These are phyloP conservation scores for Blennius ocellaris DNA, from an alignment of 2,113 vertebrate species.

Conservation along the genomic window DNA sequence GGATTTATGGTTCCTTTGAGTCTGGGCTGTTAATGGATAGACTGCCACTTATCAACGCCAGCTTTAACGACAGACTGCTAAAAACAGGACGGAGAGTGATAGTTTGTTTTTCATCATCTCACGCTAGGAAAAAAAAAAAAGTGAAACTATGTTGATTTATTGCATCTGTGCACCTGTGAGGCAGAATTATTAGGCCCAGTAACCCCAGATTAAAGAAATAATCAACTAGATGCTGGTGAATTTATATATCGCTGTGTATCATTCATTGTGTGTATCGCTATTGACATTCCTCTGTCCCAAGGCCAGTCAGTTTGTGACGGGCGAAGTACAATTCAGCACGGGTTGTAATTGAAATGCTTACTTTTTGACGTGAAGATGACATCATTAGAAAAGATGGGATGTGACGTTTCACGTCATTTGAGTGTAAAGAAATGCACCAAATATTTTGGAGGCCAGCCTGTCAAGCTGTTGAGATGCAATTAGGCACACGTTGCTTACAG, in stretches of 20 bases:
- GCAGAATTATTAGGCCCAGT: conserved; percentile 75
- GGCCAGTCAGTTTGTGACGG: conserved; percentile 46
- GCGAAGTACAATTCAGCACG: conserved; percentile 39
- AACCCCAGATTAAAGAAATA: conserved; percentile 78
- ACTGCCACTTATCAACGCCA: conserved; percentile 78
- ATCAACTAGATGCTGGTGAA: conserved; percentile 74
- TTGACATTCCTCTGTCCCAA: conserved; percentile 36
- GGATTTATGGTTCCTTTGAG: conserved; percentile 74
- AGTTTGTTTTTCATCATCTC: conserved; percentile 81
- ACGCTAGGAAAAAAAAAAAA: conserved; percentile 48
- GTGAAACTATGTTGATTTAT: conserved; percentile 75
- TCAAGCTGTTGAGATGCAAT: conserved; percentile 14
- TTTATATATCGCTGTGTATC: conserved; percentile 61
- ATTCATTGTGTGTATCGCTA: conserved; percentile 56
- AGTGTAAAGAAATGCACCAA: background rate
- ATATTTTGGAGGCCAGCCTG: background rate
- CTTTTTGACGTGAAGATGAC: conserved; percentile 36
- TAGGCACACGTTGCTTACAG: conserved; percentile 8
- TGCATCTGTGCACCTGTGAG: conserved; percentile 63
- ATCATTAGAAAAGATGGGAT: conserved; percentile 2
- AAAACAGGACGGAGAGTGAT: conserved; percentile 79
- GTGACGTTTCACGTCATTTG: conserved; percentile 4
- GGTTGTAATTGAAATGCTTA: conserved; percentile 39
- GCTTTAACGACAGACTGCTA: conserved; percentile 73
- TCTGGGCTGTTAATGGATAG: conserved; percentile 76